Evolutionary conservation across 2,888 invertebrate genomes (phyloP).

Genomic region (Hylaea fasciaria): DNA sequence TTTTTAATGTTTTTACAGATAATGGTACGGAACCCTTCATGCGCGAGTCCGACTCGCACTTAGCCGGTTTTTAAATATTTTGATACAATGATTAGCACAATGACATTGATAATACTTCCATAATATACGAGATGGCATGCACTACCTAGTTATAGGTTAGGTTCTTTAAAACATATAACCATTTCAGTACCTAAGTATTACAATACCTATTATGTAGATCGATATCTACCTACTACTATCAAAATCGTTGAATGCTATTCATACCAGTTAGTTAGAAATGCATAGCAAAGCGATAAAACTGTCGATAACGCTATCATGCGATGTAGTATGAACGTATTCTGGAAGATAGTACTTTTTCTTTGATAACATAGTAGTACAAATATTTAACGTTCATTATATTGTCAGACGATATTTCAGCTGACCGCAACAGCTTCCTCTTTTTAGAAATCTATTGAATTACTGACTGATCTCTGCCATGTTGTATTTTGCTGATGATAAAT

Average conservation of each 20-base stretch:
- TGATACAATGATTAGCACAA: too few species aligned
- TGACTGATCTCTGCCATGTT: background rate
- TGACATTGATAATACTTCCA: too few species aligned
- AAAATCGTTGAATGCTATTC: conserved; percentile 6
- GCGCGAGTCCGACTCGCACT: too few species aligned
- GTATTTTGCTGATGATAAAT: too few species aligned
- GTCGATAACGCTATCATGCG: conserved; percentile 24
- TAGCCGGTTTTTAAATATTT: too few species aligned
- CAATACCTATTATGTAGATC: too few species aligned
- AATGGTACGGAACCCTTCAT: too few species aligned
- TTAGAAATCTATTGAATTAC: background rate
- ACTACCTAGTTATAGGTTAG: too few species aligned
- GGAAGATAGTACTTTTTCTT: conserved; percentile 17
- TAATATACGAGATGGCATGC: too few species aligned
- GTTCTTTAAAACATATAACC: too few species aligned
- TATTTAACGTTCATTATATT: background rate
- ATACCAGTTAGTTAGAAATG: conserved; percentile 35
- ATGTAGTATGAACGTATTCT: conserved; percentile 2
- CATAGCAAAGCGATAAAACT: conserved; percentile 41
- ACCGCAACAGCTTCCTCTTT: conserved; percentile 1
- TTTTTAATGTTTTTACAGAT: too few species aligned
- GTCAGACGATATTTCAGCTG: background rate
- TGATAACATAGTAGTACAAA: conserved; percentile 17
- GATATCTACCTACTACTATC: background rate
- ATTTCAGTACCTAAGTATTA: too few species aligned